phyloP scores from a whole-genome alignment of 2,888 invertebrate species.

The Dolomedes plantarius region DNA sequence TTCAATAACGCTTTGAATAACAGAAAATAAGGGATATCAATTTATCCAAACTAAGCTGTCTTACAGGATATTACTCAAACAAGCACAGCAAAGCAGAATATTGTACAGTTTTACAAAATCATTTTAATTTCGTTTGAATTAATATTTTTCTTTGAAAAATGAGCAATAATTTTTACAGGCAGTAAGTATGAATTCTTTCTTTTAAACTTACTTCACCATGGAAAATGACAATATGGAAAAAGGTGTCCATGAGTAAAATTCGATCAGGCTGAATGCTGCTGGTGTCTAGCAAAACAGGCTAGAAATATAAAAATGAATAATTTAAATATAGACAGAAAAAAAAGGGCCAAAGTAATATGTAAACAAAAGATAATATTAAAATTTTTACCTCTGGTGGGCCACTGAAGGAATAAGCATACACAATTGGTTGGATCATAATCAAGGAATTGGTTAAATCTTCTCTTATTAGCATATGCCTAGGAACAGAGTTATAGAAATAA shows the following conservation, averaged over 20 bases:
- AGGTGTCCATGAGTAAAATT: constrained; percentile 99
- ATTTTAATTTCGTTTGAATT: too few relatives aligned
- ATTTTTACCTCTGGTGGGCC: constrained; percentile 86
- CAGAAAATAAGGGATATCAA: too few relatives aligned
- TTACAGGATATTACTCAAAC: too few relatives aligned
- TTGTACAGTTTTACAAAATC: too few relatives aligned
- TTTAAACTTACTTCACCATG: constrained; percentile 89
- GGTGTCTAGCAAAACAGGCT: constrained; percentile 97
- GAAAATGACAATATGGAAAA: constrained; percentile 99
- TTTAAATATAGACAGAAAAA: neutral
- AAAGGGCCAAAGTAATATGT: constrained; percentile 21
- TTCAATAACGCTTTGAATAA: too few relatives aligned
- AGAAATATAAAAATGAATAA: constrained; percentile 69
- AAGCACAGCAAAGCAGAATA: too few relatives aligned
- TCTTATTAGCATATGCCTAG: constrained; percentile 95
- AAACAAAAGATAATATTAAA: neutral
- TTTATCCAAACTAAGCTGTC: too few relatives aligned
- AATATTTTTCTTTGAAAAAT: too few relatives aligned
- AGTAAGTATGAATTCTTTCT: too few relatives aligned
- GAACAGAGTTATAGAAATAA: neutral
- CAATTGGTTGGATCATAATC: constrained; percentile 99
- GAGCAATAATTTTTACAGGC: too few relatives aligned
- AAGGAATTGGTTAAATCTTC: constrained; percentile 98
- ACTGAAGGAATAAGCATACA: constrained; percentile 98
- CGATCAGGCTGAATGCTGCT: constrained; percentile 98